Base-by-base conservation (phyloP, 2,888 invertebrate genomes). In the Perizoma flavofasciatum region DNA sequence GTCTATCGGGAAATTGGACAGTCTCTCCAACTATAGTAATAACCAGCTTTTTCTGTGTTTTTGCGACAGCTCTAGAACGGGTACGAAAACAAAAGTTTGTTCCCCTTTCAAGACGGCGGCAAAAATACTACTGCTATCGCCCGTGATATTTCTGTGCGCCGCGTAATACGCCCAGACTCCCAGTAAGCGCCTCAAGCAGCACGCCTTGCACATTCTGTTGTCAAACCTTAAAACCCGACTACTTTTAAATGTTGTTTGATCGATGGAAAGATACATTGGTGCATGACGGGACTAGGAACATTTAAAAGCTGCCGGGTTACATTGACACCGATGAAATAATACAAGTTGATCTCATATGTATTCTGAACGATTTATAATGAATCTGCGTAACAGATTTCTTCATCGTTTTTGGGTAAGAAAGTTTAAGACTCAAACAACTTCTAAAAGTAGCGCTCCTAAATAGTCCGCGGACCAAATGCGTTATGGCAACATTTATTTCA, bases 141-240 rank as follows among this genome's bases (percentile, higher is more conserved):
- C 95, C 88, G 94, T 95, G 93, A 94, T 95, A 93, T 95, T 95
- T 94, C 94, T 95, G 91, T 95, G 94, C 93, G 95, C 95, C 87
- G 95, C 95, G 87, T 95, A 92, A 88, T 75, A 77, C 78, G 74
- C 70, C 75, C 72, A 68, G 69, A 63, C 57, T 69, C 78, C 81
- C 86, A 85, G 90, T 91, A 91, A 92, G 92, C 86, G 85, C 77
- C 75, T 76, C 77, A 69, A 82, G 90, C 22, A 22, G 22, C 90
- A 90, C 88, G 89, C 83, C 54, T 71, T 82, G 66, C 65, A 75
- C 79, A 75, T 86, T 7, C 81, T 83, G 79, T 81, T 84, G 81
- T 81, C 82, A 79, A 67, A 74, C 66, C 68, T 45, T 65, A 61
- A 59, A 54, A 55, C 60, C 56, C 61, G 57, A 59, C 45, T 55